These are phyloP conservation scores for Odontomachus brunneus DNA, from an alignment of 1,140 invertebrate genomes.

Conservation along the genomic window DNA sequence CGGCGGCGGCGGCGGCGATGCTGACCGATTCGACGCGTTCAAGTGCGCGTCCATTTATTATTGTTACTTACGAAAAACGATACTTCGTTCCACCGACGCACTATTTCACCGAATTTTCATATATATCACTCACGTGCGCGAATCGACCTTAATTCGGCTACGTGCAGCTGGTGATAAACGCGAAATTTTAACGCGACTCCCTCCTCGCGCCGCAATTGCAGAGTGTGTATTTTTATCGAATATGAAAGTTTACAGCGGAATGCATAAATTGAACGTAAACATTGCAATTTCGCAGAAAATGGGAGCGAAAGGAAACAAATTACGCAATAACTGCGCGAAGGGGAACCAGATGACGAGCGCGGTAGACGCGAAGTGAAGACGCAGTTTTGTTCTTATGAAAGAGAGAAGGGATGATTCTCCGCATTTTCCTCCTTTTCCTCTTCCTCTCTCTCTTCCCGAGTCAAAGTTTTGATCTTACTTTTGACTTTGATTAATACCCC, in stretches of 20 bases:
- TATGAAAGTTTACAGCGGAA: background rate
- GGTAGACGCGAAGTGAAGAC: too few species aligned
- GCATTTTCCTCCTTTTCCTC: background rate
- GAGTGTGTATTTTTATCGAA: too few species aligned
- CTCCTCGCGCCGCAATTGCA: too few species aligned
- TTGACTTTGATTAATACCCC: too few species aligned
- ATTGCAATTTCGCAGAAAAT: background rate
- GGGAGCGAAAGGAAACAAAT: background rate
- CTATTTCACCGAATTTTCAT: background rate
- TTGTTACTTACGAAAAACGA: background rate
- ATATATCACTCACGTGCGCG: background rate
- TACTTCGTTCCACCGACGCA: background rate
- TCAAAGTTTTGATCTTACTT: too few species aligned
- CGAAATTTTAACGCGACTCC: background rate
- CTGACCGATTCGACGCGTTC: too few species aligned
- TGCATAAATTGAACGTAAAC: background rate
- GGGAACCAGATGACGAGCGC: too few species aligned
- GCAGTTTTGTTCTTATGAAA: too few species aligned
- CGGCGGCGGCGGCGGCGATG: too few species aligned
- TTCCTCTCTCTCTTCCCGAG: background rate
- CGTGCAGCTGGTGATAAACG: background rate
- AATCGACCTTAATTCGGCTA: background rate
- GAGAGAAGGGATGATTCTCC: too few species aligned
- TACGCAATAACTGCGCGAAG: background rate
- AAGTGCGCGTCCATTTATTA: too few species aligned